phyloP scores from a whole-genome alignment of 1,140 invertebrate species.

The Cyclargus thomasi region DNA sequence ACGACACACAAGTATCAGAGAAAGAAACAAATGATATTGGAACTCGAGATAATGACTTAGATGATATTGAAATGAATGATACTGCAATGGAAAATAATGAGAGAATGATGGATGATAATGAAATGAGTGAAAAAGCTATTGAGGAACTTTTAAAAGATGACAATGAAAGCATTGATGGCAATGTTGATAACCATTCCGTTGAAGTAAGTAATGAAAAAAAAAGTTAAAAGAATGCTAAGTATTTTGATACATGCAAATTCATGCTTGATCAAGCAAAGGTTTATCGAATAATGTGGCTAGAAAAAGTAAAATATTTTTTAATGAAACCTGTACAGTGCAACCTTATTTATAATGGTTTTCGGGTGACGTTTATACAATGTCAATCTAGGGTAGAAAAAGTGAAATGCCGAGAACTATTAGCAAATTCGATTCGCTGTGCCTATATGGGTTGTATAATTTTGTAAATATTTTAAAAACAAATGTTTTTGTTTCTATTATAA shows the following conservation, averaged over 20 bases:
- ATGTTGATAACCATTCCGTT: constrained; percentile 28
- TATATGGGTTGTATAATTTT: neutral
- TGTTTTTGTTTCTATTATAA: neutral
- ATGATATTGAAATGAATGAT: constrained; percentile 22
- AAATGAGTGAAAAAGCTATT: constrained; percentile 57
- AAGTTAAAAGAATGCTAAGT: neutral
- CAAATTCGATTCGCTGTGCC: too few species aligned
- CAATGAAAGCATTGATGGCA: constrained; percentile 27
- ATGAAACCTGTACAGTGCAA: neutral
- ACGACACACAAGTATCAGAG: neutral
- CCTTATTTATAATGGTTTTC: too few species aligned
- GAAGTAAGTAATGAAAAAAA: constrained; percentile 31
- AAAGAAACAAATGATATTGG: constrained; percentile 5
- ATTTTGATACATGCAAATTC: neutral
- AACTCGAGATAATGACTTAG: constrained; percentile 18
- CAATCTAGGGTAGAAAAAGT: too few species aligned
- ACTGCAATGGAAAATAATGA: constrained; percentile 31
- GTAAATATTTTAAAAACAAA: constrained; percentile 4
- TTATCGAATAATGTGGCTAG: neutral
- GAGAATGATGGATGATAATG: constrained; percentile 36
- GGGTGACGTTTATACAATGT: too few species aligned
- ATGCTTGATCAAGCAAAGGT: too few species aligned
- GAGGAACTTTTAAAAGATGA: constrained; percentile 52
- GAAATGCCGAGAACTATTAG: too few species aligned
- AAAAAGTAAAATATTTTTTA: neutral